A percentile compares a stretch with the other conserved stretches of the same genome.
phyloP scores from a whole-genome alignment of 2,888 invertebrate species.

The Mellilla xanthometata region DNA sequence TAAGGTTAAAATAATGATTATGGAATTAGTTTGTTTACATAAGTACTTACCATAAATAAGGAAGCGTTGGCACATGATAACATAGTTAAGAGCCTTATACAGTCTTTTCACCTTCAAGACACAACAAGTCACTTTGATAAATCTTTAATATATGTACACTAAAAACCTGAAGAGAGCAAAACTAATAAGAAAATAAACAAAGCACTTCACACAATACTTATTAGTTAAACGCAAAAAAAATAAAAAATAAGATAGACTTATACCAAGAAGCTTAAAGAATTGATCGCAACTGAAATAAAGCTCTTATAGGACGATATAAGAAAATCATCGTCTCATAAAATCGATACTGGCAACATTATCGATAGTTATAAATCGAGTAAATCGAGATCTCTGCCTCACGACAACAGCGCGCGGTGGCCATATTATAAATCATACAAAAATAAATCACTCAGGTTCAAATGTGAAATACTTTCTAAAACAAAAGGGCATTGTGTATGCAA shows the following conservation, averaged over 20 bases:
- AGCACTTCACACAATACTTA: no score
- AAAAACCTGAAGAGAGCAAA: neutral
- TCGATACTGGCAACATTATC: constrained; percentile 11
- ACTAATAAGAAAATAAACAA: no score
- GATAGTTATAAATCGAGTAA: constrained; percentile 18
- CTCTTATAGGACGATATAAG: neutral
- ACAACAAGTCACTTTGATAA: constrained; percentile 35
- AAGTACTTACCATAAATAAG: constrained; percentile 58
- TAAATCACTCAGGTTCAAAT: constrained; percentile 77
- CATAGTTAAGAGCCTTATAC: constrained; percentile 47
- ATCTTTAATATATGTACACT: constrained; percentile 3
- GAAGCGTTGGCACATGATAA: constrained; percentile 59
- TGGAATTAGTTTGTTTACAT: no score
- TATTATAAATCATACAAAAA: constrained; percentile 77
- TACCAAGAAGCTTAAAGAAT: neutral
- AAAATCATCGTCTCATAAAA: constrained; percentile 10
- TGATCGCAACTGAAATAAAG: neutral
- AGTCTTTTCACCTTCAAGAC: constrained; percentile 43
- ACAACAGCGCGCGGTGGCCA: constrained; percentile 47
- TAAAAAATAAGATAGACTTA: neutral
- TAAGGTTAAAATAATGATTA: no score
- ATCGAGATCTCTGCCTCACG: constrained; percentile 35
- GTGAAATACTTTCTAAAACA: constrained; percentile 82
- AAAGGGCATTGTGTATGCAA: constrained; percentile 80
- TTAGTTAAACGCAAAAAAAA: no score